Conservation (phyloP, 2,797 vertebrate genomes). For the Periophthalmus magnuspinnatus region DNA sequence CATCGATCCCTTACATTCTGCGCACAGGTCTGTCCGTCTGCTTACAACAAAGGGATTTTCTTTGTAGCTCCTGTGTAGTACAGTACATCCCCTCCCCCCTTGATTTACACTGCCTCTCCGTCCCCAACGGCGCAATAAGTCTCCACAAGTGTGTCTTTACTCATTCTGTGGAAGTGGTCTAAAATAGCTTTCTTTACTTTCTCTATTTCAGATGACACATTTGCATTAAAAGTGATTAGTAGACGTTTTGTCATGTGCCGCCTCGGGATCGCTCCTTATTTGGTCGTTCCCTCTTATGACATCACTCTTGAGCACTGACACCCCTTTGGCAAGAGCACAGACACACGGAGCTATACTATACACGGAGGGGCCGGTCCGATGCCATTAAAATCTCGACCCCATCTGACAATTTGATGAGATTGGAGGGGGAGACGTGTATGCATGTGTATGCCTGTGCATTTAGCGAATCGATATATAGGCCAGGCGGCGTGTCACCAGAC, state of each 20-base stretch:
- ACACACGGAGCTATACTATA: neutral
- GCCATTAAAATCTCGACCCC: constrained; percentile 65
- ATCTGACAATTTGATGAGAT: constrained; percentile 51
- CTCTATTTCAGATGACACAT: neutral
- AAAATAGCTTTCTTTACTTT: neutral
- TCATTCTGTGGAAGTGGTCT: neutral
- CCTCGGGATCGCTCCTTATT: neutral
- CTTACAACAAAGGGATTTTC: constrained; percentile 18
- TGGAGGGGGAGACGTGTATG: constrained; percentile 19
- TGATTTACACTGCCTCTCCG: constrained; percentile 41
- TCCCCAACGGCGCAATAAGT: constrained; percentile 47
- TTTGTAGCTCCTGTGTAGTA: constrained; percentile 41
- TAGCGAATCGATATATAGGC: constrained; percentile 70
- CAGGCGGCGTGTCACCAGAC: constrained; percentile 56
- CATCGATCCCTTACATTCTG: neutral
- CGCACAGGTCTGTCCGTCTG: constrained; percentile 3
- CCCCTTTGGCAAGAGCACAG: constrained; percentile 5
- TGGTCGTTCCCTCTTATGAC: constrained; percentile 5
- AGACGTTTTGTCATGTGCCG: neutral
- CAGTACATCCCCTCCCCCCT: constrained; percentile 43
- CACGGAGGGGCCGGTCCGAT: constrained; percentile 25
- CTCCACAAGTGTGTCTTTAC: constrained; percentile 8
- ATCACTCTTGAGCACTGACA: constrained; percentile 30
- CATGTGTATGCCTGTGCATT: constrained; percentile 52
- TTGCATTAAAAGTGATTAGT: constrained; percentile 20